Evolutionary conservation across 2,888 invertebrate genomes (phyloP).

Genomic region (Agrilus mali): DNA sequence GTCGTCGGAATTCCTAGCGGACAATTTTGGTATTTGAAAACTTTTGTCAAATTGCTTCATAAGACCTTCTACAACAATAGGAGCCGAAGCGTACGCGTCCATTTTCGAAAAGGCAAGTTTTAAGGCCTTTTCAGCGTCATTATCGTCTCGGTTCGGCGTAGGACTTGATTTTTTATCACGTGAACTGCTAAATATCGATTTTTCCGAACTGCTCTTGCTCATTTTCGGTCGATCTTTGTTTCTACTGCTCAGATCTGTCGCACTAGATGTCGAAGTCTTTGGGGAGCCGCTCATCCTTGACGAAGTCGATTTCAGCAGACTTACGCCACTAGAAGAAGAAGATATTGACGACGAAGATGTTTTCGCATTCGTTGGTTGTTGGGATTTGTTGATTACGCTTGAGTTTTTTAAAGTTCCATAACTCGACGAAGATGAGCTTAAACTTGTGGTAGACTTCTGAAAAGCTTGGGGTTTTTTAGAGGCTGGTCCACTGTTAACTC

Average conservation of each 20-base stretch:
- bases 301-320: slow-evolving; percentile 12
- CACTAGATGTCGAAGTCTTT: slow-evolving; percentile 38
- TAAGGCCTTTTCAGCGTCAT: slow-evolving; percentile 46
- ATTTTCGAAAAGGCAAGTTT: slow-evolving; percentile 40
- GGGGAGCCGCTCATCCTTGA: slow-evolving; percentile 47
- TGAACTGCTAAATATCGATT: slow-evolving; percentile 48
- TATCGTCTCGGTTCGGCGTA: slow-evolving; percentile 49
- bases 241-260: slow-evolving; percentile 47
- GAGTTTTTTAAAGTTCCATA: slow-evolving; percentile 17
- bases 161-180: slow-evolving; percentile 56
- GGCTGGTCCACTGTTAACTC: slow-evolving; percentile 76
- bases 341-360: neutral
- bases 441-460: slow-evolving; percentile 13
- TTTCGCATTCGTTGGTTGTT: slow-evolving; percentile 6
- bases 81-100: slow-evolving; percentile 49
- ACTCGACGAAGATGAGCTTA: slow-evolving; percentile 20
- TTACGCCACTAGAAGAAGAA: neutral
- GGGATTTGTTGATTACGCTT: slow-evolving; percentile 35
- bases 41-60: slow-evolving; percentile 71
- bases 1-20: slow-evolving; percentile 35
- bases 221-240: slow-evolving; percentile 48
- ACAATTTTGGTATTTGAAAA: slow-evolving; percentile 78
- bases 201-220: slow-evolving; percentile 47
- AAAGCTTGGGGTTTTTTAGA: slow-evolving; percentile 63
- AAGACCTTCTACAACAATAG: slow-evolving; percentile 55